Evolutionary conservation across 1,140 invertebrate genomes (phyloP), one percentile per base, ranked within the genome.

Genomic region (Halesus radiatus): DNA sequence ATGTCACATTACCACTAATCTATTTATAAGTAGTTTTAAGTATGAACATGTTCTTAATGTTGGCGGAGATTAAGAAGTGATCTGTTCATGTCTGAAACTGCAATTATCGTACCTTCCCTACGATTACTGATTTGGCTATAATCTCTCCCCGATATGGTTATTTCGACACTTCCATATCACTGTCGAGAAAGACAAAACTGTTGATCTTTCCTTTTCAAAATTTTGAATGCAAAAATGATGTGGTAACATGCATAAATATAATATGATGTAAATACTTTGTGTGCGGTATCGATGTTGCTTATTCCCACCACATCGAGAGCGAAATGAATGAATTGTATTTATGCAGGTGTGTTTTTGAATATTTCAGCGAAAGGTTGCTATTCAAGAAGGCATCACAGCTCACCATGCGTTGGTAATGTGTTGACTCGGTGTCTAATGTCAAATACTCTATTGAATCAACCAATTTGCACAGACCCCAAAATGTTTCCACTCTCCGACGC

Each of bases 401-500:
- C 32, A 37, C 32, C 37, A 45, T 45, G 37, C 20, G 3, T 68
- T 37, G 15, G 32, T 37, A 32, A 68, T 18, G 16, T 68, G 64
- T 68, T 60, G 8, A 20, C 18, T 58, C 32, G 58, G 23, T 68
- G 64, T 60, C 20, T 68, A 68, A 45, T 66, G 29, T 45, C 16
- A 50, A 68, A n/a, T 18, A 56, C 5, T 56, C 1, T 60, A 68
- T 32, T 68, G 64, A 68, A 20, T 73, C 70, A 73, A 73, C 70
- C 70, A 73, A 73, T 73, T 54, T 73, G 70, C 70, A 73, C 70
- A 73, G 70, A 52, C 37, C 70, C 53, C 45, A 54, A 73, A 73
- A 73, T 68, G 29, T 68, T 10, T 50, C 15, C 16, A 45, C 37
- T 45, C 37, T 45, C 37, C 10, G 37, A 10, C 37, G 37, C 37